Evolutionary conservation across 2,797 vertebrate species (phyloP), one percentile per base, ranked within the genome.

Genomic region (Sebastes melanostomus): DNA sequence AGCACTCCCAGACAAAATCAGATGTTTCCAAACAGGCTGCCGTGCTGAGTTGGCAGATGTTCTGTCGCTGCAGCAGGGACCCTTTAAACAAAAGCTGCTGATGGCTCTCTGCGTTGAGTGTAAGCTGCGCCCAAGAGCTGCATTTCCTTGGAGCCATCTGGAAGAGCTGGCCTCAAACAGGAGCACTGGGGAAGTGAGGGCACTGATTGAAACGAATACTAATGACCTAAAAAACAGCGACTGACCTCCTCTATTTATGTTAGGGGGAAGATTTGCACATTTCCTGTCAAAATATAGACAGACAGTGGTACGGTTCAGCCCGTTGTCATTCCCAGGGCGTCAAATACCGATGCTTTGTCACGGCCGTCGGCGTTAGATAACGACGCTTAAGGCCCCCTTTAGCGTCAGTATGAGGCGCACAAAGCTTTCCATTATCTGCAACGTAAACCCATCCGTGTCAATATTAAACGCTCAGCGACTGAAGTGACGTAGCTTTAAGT

Each of bases 1-100:
- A 83, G 66, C 72, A 70, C 86, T 89, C 67, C 55, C 58, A 82
- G 86, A 91, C 87, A 80, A 87, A 87, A 92, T 91, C 90, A 83
- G 80, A 93, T 87, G 86, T 92, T 91, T 91, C 79, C 79, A 72
- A 91, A 83, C 62, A 32, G 88, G 82, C 88, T 77, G 79, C 80
- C n/a, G 46, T 82, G 87, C 86, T 83, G 87, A 79, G 81, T 72
- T 90, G 90, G 87, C 90, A 93, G 91, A 94, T 93, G 90, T 93
- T 93, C 85, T 77, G 82, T 89, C 66, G 42, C 92, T 86, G 89
- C 85, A 83, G 74, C 70, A 9, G 81, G 54, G 81, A 79, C 76
- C 84, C 80, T 89, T 79, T 77, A 88, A 89, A 87, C 86, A 91
- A 90, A 86, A 87, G 85, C 85, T 77, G 88, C 63, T 29, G 78